Conservation (phyloP, 2,113 vertebrate genomes). For the Glaucidium brasilianum region DNA sequence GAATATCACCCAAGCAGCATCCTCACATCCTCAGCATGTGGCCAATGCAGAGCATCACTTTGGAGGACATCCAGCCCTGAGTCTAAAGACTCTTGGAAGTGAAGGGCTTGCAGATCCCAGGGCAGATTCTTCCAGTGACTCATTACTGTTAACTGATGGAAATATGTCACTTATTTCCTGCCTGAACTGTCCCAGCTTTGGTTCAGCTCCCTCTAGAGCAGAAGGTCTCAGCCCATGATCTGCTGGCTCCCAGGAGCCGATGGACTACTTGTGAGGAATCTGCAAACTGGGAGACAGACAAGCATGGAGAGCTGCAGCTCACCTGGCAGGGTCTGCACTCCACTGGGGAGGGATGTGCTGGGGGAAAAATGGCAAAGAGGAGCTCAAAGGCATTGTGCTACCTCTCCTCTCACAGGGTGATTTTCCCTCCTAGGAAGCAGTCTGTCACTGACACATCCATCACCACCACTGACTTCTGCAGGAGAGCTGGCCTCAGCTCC, state of each 20-base stretch:
- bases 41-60: neutral
- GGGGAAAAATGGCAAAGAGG: neutral
- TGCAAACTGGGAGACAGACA: neutral
- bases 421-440: neutral
- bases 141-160: neutral
- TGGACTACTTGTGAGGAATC: neutral
- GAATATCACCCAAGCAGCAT: neutral
- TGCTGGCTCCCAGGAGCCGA: neutral
- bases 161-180: constrained; percentile 52
- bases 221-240: neutral
- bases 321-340: neutral
- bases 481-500: neutral
- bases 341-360: neutral
- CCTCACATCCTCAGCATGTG: neutral
- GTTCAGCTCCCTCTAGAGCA: neutral
- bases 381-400: neutral
- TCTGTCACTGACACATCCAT: neutral
- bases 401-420: neutral
- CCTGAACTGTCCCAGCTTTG: neutral
- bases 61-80: neutral
- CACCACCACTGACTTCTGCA: neutral
- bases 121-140: constrained; percentile 31
- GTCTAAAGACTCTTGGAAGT: neutral
- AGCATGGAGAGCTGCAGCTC: neutral
- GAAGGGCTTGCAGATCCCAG: neutral